Evolutionary conservation across 2,888 invertebrate genomes (phyloP), one percentile per base, ranked within the genome.

Genomic region (Lasioglossum oenotherae): DNA sequence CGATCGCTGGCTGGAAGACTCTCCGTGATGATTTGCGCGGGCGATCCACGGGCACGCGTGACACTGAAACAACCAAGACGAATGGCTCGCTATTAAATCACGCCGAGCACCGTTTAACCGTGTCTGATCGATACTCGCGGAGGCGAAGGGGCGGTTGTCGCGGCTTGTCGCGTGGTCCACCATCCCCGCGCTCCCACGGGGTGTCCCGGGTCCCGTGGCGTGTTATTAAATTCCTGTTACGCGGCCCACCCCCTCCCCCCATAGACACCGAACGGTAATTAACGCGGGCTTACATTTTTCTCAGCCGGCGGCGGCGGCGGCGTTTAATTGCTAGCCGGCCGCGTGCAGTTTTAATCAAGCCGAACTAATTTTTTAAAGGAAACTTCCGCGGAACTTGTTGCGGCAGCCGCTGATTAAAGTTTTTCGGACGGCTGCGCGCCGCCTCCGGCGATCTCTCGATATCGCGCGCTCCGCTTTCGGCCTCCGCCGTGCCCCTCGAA

Each of bases 31-130:
- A 85, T 74, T 80, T 69, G 60, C 76, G 10, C 31, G 49, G 60
- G 60, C 80, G 64, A 78, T 81, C 69, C 73, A 79, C 82, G 27
- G 49, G 74, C 78, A 76, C 81, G 64, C 81, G 84, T 80, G 81
- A 80, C 87, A 82, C 88, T 88, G 87, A 79, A 89, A 89, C 88
- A 87, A 31, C 67, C 74, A 81, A 87, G 83, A 88, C 76, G 78
- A 79, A 88, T 86, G 49, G 85, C 23, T 57, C 53, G 57, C 49
- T 67, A 77, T 87, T 81, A 67, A 67, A 67, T 67, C 67, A 23
- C 67, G 38, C 38, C 35, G 35, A 19, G 67, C 8, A 35, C 23
- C 19, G 67, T 35, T 67, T 67, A 35, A 67, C 67, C 67, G 23
- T 35, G 69, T 31, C 35, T 71, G 77, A 84, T 87, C 78, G 85